Conservation (phyloP, 2,797 vertebrate genomes). For the Cottoperca gobio region DNA sequence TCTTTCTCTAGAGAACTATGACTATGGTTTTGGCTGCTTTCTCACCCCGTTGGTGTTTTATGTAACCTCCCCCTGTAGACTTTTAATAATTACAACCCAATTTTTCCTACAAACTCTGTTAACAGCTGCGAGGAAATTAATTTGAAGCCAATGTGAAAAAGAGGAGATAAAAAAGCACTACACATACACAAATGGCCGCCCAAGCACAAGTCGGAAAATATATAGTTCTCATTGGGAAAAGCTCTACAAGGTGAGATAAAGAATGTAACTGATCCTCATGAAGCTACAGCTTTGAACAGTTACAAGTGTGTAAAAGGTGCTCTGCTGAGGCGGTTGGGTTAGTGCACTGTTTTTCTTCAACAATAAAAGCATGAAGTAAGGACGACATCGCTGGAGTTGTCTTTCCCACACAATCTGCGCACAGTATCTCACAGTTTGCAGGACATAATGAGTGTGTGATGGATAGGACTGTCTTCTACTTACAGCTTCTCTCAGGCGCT, state of each 20-base stretch:
- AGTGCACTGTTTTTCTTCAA: conserved; percentile 66
- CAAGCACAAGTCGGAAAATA: conserved; percentile 56
- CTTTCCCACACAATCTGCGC: conserved; percentile 50
- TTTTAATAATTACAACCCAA: conserved; percentile 67
- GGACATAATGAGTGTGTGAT: conserved; percentile 16
- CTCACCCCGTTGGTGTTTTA: conserved; percentile 64
- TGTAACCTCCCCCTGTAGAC: conserved; percentile 58
- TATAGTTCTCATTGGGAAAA: conserved; percentile 59
- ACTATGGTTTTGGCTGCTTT: conserved; percentile 57
- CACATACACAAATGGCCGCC: conserved; percentile 38
- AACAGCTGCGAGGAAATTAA: conserved; percentile 75
- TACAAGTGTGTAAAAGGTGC: conserved; percentile 66
- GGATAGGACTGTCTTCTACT: conserved; percentile 13
- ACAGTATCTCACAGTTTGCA: conserved; percentile 21
- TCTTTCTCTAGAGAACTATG: conserved; percentile 29
- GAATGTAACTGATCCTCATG: conserved; percentile 74
- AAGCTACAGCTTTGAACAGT: conserved; percentile 73
- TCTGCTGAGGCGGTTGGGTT: conserved; percentile 44
- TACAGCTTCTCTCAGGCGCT: conserved; percentile 18
- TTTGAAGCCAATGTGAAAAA: conserved; percentile 45
- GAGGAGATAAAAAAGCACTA: conserved; percentile 10
- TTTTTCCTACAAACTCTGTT: conserved; percentile 66
- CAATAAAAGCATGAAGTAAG: conserved; percentile 64
- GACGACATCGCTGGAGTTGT: conserved; percentile 64
- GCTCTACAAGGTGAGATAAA: conserved; percentile 77